Conservation (phyloP, 1,140 invertebrate species). For the Papilio polyxenes region DNA sequence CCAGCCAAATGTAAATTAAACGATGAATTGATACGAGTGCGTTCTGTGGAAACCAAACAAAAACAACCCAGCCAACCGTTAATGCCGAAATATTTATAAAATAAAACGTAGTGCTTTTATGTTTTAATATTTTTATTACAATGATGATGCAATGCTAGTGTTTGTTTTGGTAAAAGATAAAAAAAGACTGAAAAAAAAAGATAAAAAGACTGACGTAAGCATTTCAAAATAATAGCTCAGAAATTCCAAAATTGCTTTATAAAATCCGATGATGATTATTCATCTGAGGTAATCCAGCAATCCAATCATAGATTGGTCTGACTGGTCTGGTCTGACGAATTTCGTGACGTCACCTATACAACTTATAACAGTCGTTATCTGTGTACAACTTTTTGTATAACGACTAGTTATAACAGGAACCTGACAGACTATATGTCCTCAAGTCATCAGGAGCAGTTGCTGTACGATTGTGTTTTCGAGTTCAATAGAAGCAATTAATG, state of each 20-base stretch:
- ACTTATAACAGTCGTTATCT: too few relatives aligned
- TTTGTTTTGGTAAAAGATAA: background rate
- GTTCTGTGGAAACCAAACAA: conserved; percentile 6
- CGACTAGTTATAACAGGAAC: too few relatives aligned
- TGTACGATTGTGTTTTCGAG: background rate
- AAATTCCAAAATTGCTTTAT: too few relatives aligned
- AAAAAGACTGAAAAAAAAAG: background rate
- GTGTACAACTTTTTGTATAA: too few relatives aligned
- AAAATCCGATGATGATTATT: too few relatives aligned
- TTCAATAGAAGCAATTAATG: background rate
- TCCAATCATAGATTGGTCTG: too few relatives aligned
- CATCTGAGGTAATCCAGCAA: too few relatives aligned
- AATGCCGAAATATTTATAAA: conserved; percentile 20
- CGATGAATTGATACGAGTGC: conserved; percentile 34
- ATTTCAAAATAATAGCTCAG: too few relatives aligned
- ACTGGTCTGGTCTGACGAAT: too few relatives aligned
- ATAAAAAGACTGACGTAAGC: background rate
- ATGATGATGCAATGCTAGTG: background rate
- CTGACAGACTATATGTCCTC: background rate
- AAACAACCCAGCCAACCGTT: conserved; percentile 19
- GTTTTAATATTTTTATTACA: conserved; percentile 15
- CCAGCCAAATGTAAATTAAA: conserved; percentile 37
- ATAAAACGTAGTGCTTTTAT: conserved; percentile 4
- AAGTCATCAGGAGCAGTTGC: background rate
- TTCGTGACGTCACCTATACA: too few relatives aligned